Percentiles rank a stretch among this genome's conserved stretches.
These are phyloP conservation scores for Sciaenops ocellatus DNA, from an alignment of 2,797 vertebrate species.

Conservation along the genomic window DNA sequence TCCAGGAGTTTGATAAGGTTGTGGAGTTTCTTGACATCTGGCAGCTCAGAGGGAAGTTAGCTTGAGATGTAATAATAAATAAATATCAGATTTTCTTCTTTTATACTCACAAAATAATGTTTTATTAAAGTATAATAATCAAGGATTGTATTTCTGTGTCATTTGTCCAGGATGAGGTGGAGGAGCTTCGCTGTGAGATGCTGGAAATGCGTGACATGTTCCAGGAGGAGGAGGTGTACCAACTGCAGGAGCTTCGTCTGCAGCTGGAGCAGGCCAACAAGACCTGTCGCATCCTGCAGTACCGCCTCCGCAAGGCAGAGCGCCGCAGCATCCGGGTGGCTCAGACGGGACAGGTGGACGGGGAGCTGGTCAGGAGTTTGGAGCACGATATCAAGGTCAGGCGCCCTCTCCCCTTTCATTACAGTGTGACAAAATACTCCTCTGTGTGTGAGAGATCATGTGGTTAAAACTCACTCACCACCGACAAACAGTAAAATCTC, in stretches of 20 bases:
- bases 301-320: conserved; percentile 96
- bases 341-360: conserved; percentile 95
- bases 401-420: not conserved
- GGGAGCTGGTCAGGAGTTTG: conserved; percentile 93
- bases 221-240: conserved; percentile 97
- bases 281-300: conserved; percentile 96
- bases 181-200: conserved; percentile 97
- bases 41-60: not conserved
- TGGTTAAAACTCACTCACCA: conserved; percentile 27
- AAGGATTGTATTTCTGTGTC: not conserved
- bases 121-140: not conserved
- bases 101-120: not conserved
- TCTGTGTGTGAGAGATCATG: conserved; percentile 6
- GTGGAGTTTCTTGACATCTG: not conserved
- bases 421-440: not conserved
- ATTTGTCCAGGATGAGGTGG: conserved; percentile 92
- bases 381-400: conserved; percentile 97
- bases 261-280: conserved; percentile 98
- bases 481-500: conserved; percentile 33
- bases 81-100: not conserved
- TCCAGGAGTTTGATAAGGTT: no score
- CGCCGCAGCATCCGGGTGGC: conserved; percentile 95
- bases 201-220: conserved; percentile 97
- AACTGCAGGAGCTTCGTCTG: conserved; percentile 94
- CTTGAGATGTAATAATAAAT: not conserved